Evolutionary conservation across 37 sponge, comb jelly and placozoan species (phyloP).

Genomic region (Corticium candelabrum): DNA sequence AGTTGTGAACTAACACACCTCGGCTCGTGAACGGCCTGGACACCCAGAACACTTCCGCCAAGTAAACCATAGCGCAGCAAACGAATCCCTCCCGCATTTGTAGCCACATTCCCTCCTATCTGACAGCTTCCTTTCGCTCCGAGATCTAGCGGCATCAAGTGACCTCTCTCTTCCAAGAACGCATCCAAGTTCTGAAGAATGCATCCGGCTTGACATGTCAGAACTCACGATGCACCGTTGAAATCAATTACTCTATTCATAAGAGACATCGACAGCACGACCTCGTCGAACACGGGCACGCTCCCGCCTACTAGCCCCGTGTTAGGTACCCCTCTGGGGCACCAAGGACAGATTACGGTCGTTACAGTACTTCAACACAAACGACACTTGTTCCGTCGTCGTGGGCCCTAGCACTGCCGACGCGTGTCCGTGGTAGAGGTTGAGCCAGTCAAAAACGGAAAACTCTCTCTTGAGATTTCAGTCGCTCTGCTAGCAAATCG

Average conservation of each 20-base stretch:
- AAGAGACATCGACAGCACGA: conserved; percentile 70
- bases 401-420: conserved; percentile 69
- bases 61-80: conserved; percentile 88
- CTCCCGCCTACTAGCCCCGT: conserved; percentile 98
- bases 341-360: conserved; percentile 77
- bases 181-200: conserved; percentile 61
- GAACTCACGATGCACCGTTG: conserved; percentile 51
- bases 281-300: conserved; percentile 82
- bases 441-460: conserved; percentile 94
- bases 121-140: conserved; percentile 95
- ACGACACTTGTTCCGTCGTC: conserved; percentile 64
- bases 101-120: conserved; percentile 91
- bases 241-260: conserved; percentile 74
- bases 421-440: conserved; percentile 31
- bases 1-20: too few species aligned
- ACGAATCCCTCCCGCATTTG: conserved; percentile 93
- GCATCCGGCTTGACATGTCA: conserved; percentile 85
- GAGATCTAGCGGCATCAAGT: conserved; percentile 85
- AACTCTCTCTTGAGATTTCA: too few species aligned
- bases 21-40: conserved; percentile 74
- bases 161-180: conserved; percentile 40
- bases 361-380: conserved; percentile 73
- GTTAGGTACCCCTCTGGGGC: conserved; percentile 97
- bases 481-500: too few species aligned
- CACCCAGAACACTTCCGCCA: conserved; percentile 74